Conservation (phyloP, 2,113 vertebrate genomes). For the Silurus asotus region DNA sequence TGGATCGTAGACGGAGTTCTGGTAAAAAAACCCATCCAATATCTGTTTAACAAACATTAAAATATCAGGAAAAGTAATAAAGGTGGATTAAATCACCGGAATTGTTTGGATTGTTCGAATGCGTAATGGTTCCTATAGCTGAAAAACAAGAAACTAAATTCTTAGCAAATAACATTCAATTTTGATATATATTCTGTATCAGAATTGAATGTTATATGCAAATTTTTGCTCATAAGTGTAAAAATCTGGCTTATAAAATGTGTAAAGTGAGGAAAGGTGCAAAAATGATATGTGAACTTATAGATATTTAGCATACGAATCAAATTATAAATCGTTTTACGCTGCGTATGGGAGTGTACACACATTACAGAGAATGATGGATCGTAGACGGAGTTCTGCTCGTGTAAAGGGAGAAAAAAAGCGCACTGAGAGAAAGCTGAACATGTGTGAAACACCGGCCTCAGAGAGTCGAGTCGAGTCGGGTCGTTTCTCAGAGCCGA, state of each 20-base stretch:
- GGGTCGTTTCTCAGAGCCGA: constrained; percentile 50
- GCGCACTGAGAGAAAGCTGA: constrained; percentile 34
- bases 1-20: background rate
- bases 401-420: background rate
- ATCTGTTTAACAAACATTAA: too few relatives aligned
- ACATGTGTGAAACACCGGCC: constrained; percentile 60
- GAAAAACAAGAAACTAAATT: too few relatives aligned
- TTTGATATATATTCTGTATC: too few relatives aligned
- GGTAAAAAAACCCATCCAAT: too few relatives aligned
- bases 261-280: background rate
- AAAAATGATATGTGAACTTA: background rate
- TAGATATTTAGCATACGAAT: background rate
- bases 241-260: background rate
- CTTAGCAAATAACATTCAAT: too few relatives aligned
- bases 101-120: too few relatives aligned
- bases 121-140: too few relatives aligned
- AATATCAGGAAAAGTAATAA: too few relatives aligned
- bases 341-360: background rate
- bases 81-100: too few relatives aligned
- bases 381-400: background rate
- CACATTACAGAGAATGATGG: background rate
- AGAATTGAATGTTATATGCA: background rate
- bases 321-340: background rate
- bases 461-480: background rate
- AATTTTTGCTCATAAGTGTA: background rate